Base-by-base conservation (phyloP, 2,113 vertebrate species). In the Neogale vison region DNA sequence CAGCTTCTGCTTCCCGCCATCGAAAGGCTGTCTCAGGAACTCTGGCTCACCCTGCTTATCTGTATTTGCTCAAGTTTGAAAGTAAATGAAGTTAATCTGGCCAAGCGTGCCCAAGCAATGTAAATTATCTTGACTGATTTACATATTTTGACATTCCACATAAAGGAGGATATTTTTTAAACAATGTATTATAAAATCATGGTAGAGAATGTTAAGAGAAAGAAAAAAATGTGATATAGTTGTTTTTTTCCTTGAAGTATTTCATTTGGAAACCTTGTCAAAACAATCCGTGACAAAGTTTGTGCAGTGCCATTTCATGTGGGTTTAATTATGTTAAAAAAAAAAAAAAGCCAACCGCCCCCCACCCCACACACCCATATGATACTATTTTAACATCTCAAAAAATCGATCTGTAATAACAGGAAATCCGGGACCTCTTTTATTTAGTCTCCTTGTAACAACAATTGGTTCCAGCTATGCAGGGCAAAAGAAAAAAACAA, bases 371-470 rank as follows among this genome's bases (percentile, higher is more conserved):
- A 76, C 20, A 39, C 20, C 63, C 79, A 65, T 74, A 94, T 97
- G 59, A 97, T 97, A 97, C 96, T 98, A 97, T 97, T 90, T 94
- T 97, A 96, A 91, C 97, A 98, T 98, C 97, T 97, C 96, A 98
- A 98, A 97, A 97, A 98, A 97, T 97, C 89, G 96, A 97, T 98
- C 96, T 98, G 77, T 98, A 98, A 97, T 98, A 98, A 98, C 98
- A 99, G 98, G 98, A 99, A 98, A 98, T 99, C 97, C 90, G 91
- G 98, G 97, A 85, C 96, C 98, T 96, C 98, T 98, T 98, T 88
- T 98, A 97, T 96, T 98, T 97, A 98, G 90, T 96, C 97, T 98
- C 93, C 90, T 95, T 98, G 47, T 92, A 97, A 96, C 90, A 96
- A 94, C 98, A 98, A 98, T 98, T 98, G 97, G 81, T 98, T 98